Base-by-base conservation (phyloP, 2,797 vertebrate species). In the Bradypodion ventrale region DNA sequence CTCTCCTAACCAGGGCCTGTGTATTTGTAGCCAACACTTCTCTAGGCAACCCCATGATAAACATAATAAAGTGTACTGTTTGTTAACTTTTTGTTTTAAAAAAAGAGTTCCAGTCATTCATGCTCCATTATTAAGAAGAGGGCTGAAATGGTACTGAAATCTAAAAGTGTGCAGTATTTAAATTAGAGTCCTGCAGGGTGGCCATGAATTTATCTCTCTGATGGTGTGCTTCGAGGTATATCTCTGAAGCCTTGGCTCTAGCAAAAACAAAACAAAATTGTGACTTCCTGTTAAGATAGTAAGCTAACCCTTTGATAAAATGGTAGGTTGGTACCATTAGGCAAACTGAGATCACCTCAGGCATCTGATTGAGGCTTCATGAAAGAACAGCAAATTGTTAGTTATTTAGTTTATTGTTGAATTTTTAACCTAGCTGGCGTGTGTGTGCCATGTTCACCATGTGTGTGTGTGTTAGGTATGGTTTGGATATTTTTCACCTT, bases 41-140 rank as follows among this genome's bases (percentile, higher is more conserved):
- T 86, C 76, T 80, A 46, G 83, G 66, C 87, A 77, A 70, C 2
- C 83, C 70, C 9, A 10, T 74, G 44, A 56, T 83, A 83, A 0
- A 40, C 32, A 78, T 16, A 13, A 78, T 84, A 37, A 68, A 62
- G 83, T 80, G 72, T 5, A 65, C 52, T 25, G 6, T 70, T 77
- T 69, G 9, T 59, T 75, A 66, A 40, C 13, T 6, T 35, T 85
- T 80, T 73, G 32, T 13, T n/a, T n/a, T n/a, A n/a, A n/a, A 72
- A 40, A 80, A 37, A 84, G 80, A 77, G 56, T 37, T 88, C 89
- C 40, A 6, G 6, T 84, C 92, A 89, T 90, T 89, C 87, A 90
- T 89, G 87, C 77, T 75, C 86, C 44, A 83, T 83, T 86, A 23
- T 85, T 74, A 81, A 13, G 27, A 52, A 86, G 59, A 74, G 12